These are phyloP conservation scores for Leptopilina clavipes DNA, from an alignment of 1,140 invertebrate genomes.

Conservation along the genomic window DNA sequence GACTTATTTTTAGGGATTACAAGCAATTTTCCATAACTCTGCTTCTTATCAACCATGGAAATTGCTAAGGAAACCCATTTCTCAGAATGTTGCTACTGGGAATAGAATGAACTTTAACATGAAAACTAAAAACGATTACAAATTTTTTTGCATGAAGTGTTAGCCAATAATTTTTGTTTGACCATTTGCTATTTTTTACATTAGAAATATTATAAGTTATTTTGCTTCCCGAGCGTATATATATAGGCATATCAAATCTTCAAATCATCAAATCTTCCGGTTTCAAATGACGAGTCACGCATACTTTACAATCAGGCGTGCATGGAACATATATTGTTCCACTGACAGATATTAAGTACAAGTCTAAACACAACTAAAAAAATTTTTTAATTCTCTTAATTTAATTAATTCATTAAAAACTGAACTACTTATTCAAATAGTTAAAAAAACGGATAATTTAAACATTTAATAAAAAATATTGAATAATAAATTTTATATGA, in stretches of 20 bases:
- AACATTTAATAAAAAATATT: too few species aligned
- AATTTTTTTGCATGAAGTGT: not conserved
- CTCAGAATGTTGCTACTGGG: conserved; percentile 2
- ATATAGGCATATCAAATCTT: conserved; percentile 25
- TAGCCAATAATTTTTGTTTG: not conserved
- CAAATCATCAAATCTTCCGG: conserved; percentile 19
- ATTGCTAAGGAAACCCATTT: conserved; percentile 24
- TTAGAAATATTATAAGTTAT: not conserved
- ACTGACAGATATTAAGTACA: not conserved
- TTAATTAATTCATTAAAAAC: too few species aligned
- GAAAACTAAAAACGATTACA: not conserved
- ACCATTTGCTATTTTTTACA: not conserved
- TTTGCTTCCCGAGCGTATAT: conserved; percentile 1
- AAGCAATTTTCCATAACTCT: conserved; percentile 10
- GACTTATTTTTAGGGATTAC: conserved; percentile 23
- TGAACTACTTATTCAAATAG: too few species aligned
- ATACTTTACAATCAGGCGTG: not conserved
- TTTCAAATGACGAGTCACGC: conserved; percentile 20
- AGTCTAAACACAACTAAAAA: not conserved
- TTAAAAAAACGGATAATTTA: too few species aligned
- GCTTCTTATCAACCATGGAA: not conserved
- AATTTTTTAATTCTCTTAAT: not conserved
- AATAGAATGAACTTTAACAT: conserved; percentile 5
- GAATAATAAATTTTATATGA: too few species aligned
- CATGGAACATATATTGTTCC: not conserved